phyloP scores from a whole-genome alignment of 1,140 invertebrate genomes.

The Chionoecetes opilio region DNA sequence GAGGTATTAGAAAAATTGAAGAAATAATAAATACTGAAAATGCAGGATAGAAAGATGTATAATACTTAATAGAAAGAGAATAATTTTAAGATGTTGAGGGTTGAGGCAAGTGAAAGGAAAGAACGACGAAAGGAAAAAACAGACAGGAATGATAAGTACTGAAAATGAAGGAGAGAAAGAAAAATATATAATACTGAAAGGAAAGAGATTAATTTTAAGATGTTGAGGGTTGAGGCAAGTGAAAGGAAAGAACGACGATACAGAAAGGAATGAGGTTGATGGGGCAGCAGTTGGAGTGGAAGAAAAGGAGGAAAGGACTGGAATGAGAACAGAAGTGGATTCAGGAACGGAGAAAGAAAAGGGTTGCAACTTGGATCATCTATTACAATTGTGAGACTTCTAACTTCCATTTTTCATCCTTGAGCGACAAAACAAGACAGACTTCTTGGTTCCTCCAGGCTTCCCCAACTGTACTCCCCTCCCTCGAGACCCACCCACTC shows the following conservation, averaged over 20 bases:
- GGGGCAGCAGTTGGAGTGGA: neutral
- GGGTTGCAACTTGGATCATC: neutral
- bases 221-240: too few relatives aligned
- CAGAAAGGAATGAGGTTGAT: neutral
- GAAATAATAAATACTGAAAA: neutral
- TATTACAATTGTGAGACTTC: constrained; percentile 11
- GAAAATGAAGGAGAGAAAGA: neutral
- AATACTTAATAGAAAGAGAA: neutral
- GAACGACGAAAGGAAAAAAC: neutral
- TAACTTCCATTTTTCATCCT: constrained; percentile 11
- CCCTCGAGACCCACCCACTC: neutral
- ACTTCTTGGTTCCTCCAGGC: neutral
- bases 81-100: too few relatives aligned
- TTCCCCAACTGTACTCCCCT: neutral
- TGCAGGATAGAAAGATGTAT: neutral
- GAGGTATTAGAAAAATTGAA: too few relatives aligned
- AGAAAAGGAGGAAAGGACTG: neutral
- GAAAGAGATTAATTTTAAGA: neutral
- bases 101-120: neutral
- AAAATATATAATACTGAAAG: neutral
- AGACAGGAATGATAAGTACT: neutral
- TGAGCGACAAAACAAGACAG: neutral
- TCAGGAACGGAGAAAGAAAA: neutral
- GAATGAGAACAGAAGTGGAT: neutral
- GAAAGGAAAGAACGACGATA: too few relatives aligned